Base-by-base conservation (phyloP, 2,888 invertebrate species). In the Diaperis boleti region DNA sequence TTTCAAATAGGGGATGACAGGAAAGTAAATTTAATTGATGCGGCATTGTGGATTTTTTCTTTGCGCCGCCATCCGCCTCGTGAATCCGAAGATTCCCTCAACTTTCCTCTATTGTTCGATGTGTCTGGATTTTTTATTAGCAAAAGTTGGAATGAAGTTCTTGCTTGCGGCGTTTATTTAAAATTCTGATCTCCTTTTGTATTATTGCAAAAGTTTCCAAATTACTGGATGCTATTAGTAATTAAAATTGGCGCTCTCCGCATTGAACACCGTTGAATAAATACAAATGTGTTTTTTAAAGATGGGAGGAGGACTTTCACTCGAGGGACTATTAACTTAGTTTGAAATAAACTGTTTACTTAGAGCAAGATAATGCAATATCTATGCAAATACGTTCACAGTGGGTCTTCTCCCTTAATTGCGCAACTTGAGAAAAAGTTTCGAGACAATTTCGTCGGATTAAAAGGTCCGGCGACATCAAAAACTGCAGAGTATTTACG, bases 171-270 rank as follows among this genome's bases (percentile, higher is more conserved):
- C 41, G 11, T 52, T 39, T 54, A 41, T 54, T 54, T 54, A 54
- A 54, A 50, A 54, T 54, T 54, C 54, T 54, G 42, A 54, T 54
- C 54, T 54, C 54, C 42, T 54, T 54, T 41, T 31, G 29, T 54
- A 42, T 42, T 54, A 54, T 54, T 54, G 41, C 54, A 54, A 54
- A 54, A 54, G 29, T 54, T 54, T 41, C 31, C 42, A 42, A 42
- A 54, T 54, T 42, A 41, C 39, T 41, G 14, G 13, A 26, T 39
- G 39, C 54, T 54, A 41, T 54, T 54, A 41, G 42, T 42, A 54
- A 54, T 54, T 54, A 54, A 54, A 41, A 39, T 54, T 26, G 33
- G 13, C 18, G 8, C 35, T 22, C n/a, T 41, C 39, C 15, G 37
- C 18, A 33, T 35, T 33, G 39, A 33, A 22, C 22, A 7, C 22